A percentile compares a stretch with the other conserved stretches of the same genome.
Evolutionary conservation across 2,113 vertebrate species (phyloP).

Genomic region (Oreochromis spilurus): DNA sequence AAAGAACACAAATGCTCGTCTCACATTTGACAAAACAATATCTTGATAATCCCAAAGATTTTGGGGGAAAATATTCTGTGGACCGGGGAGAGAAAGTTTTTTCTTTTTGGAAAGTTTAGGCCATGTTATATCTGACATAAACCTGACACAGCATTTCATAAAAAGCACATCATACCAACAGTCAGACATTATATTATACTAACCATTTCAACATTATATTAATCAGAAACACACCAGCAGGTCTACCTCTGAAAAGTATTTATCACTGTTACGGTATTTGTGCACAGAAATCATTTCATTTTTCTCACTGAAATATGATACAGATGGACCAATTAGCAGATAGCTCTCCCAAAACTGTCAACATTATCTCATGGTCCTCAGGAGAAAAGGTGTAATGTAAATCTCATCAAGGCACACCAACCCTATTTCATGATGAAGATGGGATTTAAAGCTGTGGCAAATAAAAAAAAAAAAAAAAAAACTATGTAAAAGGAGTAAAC

Average conservation of each 20-base stretch:
- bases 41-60: background rate
- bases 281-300: rapidly evolving
- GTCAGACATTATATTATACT: background rate
- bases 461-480: background rate
- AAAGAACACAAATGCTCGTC: background rate
- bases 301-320: background rate
- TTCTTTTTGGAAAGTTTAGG: background rate
- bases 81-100: background rate
- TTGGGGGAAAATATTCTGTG: background rate
- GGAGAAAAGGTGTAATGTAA: background rate
- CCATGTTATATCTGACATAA: background rate
- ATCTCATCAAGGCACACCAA: background rate
- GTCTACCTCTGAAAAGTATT: background rate
- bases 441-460: background rate
- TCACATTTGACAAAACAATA: background rate
- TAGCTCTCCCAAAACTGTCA: background rate
- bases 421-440: background rate
- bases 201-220: background rate
- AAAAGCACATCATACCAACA: background rate
- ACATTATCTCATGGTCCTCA: background rate
- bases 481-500: background rate
- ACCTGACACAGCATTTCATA: background rate
- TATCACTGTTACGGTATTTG: background rate
- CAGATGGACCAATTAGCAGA: background rate
- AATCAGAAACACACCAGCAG: background rate